A percentile compares a stretch with the other conserved stretches of the same genome.
phyloP scores from a whole-genome alignment of 2,797 vertebrate genomes.

The Poeciliopsis gracilis region DNA sequence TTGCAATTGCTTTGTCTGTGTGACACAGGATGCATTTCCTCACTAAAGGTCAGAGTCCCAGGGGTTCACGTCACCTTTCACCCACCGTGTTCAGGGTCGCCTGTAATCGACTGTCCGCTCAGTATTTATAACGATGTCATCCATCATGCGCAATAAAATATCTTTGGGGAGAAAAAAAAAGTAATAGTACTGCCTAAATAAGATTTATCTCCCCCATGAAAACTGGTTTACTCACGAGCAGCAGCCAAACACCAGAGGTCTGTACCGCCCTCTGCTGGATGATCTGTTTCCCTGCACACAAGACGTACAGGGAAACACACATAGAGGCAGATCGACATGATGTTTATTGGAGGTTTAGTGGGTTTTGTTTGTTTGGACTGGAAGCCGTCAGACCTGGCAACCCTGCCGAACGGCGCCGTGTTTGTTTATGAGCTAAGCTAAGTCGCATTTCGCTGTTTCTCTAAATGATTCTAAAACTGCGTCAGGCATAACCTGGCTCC shows the following conservation, averaged over 20 bases:
- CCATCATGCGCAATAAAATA: background rate
- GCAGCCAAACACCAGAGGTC: background rate
- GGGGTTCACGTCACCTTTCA: constrained; percentile 9
- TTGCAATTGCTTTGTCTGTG: background rate
- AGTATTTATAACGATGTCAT: background rate
- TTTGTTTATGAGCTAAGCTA: no score
- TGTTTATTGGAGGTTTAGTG: no score
- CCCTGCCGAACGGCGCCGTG: no score
- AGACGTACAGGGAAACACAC: no score
- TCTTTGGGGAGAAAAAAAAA: background rate
- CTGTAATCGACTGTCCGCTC: background rate
- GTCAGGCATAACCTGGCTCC: no score
- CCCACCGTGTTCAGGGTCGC: constrained; percentile 6
- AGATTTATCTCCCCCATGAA: background rate
- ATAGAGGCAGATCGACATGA: no score
- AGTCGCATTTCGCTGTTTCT: no score
- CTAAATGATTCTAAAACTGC: no score
- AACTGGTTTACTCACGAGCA: background rate
- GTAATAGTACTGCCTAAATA: background rate
- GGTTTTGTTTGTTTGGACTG: background rate
- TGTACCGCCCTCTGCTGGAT: constrained; percentile 54
- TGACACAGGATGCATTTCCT: background rate
- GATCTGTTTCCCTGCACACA: constrained; percentile 14
- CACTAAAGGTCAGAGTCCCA: constrained; percentile 4
- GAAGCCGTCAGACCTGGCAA: no score